phyloP scores from a whole-genome alignment of 2,113 vertebrate species.

The Laticauda colubrina region DNA sequence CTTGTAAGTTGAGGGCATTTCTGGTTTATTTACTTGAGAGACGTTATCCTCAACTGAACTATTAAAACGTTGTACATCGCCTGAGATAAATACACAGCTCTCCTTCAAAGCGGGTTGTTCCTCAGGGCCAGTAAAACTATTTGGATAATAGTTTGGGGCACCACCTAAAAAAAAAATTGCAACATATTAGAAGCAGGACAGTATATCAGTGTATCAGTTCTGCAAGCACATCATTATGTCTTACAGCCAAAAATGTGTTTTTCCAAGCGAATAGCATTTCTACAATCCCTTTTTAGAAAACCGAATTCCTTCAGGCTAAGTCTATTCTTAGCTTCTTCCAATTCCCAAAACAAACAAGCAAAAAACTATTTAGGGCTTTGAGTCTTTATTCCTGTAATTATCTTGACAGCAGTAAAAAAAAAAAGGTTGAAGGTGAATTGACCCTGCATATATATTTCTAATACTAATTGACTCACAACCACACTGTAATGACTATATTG shows the following conservation, averaged over 20 bases:
- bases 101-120: conserved; percentile 68
- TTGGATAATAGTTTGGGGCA: conserved; percentile 94
- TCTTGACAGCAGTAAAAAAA: background rate
- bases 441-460: background rate
- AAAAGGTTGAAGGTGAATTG: background rate
- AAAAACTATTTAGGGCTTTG: background rate
- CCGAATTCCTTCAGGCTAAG: background rate
- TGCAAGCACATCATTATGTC: background rate
- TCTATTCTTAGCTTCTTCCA: background rate
- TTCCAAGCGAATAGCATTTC: background rate
- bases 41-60: conserved; percentile 84
- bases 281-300: background rate
- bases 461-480: background rate
- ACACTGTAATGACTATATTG: background rate
- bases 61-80: conserved; percentile 83
- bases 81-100: conserved; percentile 54
- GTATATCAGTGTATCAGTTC: background rate
- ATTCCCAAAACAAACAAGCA: background rate
- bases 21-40: conserved; percentile 79
- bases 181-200: background rate
- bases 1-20: background rate
- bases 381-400: background rate
- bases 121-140: conserved; percentile 89
- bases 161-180: conserved; percentile 75
- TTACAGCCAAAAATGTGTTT: background rate